Base-by-base conservation (phyloP, 2,113 vertebrate species). In the Struthio camelus region DNA sequence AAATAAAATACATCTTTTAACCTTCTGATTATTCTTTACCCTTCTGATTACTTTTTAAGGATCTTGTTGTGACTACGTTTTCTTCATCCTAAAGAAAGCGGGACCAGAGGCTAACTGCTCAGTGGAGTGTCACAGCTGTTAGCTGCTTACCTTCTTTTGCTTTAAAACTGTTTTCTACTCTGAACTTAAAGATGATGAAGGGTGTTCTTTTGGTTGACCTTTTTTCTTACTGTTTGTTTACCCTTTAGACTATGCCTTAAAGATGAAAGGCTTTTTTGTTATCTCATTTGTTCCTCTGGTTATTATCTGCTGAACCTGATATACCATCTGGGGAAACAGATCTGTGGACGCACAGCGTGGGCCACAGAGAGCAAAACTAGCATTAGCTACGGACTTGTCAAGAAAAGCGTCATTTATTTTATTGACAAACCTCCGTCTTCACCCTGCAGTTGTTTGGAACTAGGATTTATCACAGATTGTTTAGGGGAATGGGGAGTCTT, bases 91-190 rank as follows among this genome's bases (percentile, higher is more conserved):
- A 44, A 38, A 59, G 69, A 32, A 73, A 46, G 25, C 40, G 23
- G 42, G 13, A 20, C 20, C 0, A 1, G 50, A 32, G 14, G 10
- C 3, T 2, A 81, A 54, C 38, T 1, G 1, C 8, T n/a, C 32
- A 6, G 23, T 66, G 2, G 20, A 17, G 23, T 42, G 38, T 61
- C 24, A 84, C 54, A 46, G 30, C 75, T 82, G 11, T 28, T 71
- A 18, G n/a, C 25, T 79, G 27, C 53, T 84, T 20, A 17, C 20
- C 15, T 62, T 51, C 10, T 48, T 36, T 78, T 81, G 9, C 61
- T 23, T 38, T 67, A 51, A 72, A 80, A 46, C 9, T 19, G 1
- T n/a, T 81, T 88, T 84, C 32, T 32, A 13, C 11, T 62, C 11
- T 38, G 61, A 27, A 12, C n/a, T 58, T 76, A 23, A 89, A 73